phyloP scores from a whole-genome alignment of 2,888 invertebrate species.

The Tribolium freemani region DNA sequence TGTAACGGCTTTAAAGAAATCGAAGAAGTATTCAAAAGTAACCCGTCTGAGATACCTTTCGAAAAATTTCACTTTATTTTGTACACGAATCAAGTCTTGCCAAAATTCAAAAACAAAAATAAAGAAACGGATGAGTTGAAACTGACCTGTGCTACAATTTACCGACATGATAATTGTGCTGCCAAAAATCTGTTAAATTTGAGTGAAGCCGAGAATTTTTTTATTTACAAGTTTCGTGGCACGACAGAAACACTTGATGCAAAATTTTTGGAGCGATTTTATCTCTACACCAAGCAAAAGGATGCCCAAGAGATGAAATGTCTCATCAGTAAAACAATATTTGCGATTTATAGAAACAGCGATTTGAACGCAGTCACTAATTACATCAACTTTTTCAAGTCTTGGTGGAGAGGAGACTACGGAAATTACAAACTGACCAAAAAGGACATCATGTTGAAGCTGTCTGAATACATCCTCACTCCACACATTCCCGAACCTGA shows the following conservation, averaged over 20 bases:
- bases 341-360: neutral
- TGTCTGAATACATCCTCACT: neutral
- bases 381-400: slow-evolving; percentile 7
- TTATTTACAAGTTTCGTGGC: neutral
- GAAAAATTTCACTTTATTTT: slow-evolving; percentile 10
- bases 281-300: slow-evolving; percentile 6
- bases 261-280: neutral
- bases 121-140: neutral
- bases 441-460: neutral
- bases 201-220: neutral
- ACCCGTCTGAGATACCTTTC: neutral
- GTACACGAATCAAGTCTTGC: neutral
- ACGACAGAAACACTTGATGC: neutral
- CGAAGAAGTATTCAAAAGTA: neutral
- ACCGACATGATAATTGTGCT: neutral
- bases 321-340: neutral
- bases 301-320: slow-evolving; percentile 3
- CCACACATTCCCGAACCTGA: neutral
- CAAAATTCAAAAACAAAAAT: neutral
- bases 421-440: slow-evolving; percentile 11
- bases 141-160: neutral
- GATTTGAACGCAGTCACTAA: neutral
- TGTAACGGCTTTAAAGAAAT: neutral
- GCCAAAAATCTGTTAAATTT: neutral
- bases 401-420: slow-evolving; percentile 10